A percentile compares a stretch with the other conserved stretches of the same genome.
These are phyloP conservation scores for Orthosia gracilis DNA, from an alignment of 2,888 invertebrate genomes.

Conservation along the genomic window DNA sequence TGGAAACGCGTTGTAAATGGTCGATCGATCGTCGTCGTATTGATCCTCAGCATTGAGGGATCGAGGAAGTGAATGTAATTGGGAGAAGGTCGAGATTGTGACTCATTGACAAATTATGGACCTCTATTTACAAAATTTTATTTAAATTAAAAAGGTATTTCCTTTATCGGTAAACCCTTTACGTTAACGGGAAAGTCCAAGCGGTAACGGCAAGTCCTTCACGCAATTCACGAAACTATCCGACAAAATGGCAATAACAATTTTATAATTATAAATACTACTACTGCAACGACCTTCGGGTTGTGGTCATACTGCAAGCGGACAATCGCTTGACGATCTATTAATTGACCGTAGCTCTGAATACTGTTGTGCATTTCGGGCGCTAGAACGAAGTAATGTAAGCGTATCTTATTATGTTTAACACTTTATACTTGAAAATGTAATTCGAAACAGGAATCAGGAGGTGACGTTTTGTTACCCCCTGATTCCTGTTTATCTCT, in stretches of 20 bases:
- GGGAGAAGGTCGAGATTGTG: not conserved
- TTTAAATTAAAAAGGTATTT: not conserved
- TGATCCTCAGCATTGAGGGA: too few species aligned
- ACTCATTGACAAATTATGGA: not conserved
- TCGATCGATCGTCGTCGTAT: too few species aligned
- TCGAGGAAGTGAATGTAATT: not conserved
- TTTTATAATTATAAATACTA: conserved; percentile 48
- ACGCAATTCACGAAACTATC: conserved; percentile 45
- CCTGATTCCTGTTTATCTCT: too few species aligned
- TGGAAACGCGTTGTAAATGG: too few species aligned
- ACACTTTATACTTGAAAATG: too few species aligned
- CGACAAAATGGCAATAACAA: conserved; percentile 35
- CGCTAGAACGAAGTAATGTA: too few species aligned
- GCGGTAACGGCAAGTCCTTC: conserved; percentile 33
- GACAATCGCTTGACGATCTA: not conserved
- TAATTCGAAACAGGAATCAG: too few species aligned
- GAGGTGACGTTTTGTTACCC: too few species aligned
- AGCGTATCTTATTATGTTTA: too few species aligned
- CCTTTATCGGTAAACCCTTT: conserved; percentile 12
- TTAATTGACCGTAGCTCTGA: not conserved
- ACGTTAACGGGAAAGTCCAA: conserved; percentile 29
- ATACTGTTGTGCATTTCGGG: too few species aligned
- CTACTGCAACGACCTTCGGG: conserved; percentile 50
- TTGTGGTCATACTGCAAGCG: conserved; percentile 47
- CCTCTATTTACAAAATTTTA: not conserved